Evolutionary conservation across 2,888 invertebrate species (phyloP), one percentile per base, ranked within the genome.

Genomic region (Rhabditoides inermis): DNA sequence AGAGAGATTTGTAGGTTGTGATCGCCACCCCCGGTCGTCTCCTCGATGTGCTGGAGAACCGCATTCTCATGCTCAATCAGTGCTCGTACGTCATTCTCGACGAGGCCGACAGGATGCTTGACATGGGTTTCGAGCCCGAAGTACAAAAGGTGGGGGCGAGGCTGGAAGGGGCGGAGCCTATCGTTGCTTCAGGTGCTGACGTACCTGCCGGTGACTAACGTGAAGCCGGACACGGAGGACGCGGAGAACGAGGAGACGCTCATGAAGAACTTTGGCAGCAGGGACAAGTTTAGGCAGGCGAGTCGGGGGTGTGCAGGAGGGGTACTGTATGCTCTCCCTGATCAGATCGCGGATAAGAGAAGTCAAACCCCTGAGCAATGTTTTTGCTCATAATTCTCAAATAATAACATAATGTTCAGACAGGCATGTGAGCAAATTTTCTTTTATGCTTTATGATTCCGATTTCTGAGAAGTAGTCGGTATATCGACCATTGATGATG

Each of bases 11-110:
- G 22, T 66, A 85, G 84, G 91, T 98, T 70, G 95, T 99, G 7
- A 99, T 99, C 72, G 98, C 98, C 2, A 99, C 98, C 0, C 98
- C 98, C 3, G 98, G 98, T 82, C 89, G 98, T 84, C 83, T 99
- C 41, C 91, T 98, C 61, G 98, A 99, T 79, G 95, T 98, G 1
- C 80, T 99, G 58, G 95, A 98, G 80, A 99, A 98, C 79, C 84
- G 94, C 55, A 99, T 98, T 78, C 82, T 99, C 62, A 94, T 95
- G 7, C 81, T 99, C 18, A 89, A 87, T 78, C 89, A 95, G 75
- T 99, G 98, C 79, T 95, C 98, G 0, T 99, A 99, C 77, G 91
- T 98, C 56, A 94, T 83, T 53, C 77, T 83, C 66, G 83, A 83
- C 67, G 83, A 83, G 66, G 98, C 98, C 30, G 98, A 99, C 82